Conservation (phyloP, 2,113 vertebrate species). For the Semnornis frantzii region DNA sequence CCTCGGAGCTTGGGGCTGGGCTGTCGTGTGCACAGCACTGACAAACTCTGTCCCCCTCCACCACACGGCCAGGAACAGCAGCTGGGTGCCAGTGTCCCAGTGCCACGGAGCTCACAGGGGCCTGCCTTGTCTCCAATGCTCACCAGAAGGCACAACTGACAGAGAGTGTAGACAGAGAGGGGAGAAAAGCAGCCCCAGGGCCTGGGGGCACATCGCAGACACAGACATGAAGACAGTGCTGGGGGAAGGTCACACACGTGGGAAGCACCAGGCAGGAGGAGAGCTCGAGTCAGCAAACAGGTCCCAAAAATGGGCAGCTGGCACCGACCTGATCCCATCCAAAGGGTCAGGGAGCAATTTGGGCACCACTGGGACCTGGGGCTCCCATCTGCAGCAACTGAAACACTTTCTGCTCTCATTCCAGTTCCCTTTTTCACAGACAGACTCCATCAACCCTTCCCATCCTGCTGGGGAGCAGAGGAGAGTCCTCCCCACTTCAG, state of each 20-base stretch:
- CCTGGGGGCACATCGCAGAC: neutral
- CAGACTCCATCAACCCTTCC: neutral
- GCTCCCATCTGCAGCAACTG: neutral
- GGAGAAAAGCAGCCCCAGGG: neutral
- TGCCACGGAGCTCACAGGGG: rapidly evolving
- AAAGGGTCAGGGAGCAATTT: neutral
- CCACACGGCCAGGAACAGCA: neutral
- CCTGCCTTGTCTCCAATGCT: neutral
- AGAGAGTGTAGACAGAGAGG: neutral
- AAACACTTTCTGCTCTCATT: neutral
- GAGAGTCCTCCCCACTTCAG: neutral
- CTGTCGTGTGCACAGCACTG: neutral
- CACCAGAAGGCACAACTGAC: neutral
- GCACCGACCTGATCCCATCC: neutral
- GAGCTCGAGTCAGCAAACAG: neutral
- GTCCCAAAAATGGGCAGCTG: neutral
- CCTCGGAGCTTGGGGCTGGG: neutral
- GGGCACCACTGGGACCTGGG: neutral
- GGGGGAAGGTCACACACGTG: neutral
- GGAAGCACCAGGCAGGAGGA: neutral
- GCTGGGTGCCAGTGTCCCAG: neutral
- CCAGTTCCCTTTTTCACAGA: neutral
- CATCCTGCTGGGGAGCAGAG: neutral
- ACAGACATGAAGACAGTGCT: neutral
- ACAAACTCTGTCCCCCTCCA: neutral